A percentile compares a stretch with the other conserved stretches of the same genome.
These are phyloP conservation scores for Marisa cornuarietis DNA, from an alignment of 1,140 invertebrate genomes.

Conservation along the genomic window DNA sequence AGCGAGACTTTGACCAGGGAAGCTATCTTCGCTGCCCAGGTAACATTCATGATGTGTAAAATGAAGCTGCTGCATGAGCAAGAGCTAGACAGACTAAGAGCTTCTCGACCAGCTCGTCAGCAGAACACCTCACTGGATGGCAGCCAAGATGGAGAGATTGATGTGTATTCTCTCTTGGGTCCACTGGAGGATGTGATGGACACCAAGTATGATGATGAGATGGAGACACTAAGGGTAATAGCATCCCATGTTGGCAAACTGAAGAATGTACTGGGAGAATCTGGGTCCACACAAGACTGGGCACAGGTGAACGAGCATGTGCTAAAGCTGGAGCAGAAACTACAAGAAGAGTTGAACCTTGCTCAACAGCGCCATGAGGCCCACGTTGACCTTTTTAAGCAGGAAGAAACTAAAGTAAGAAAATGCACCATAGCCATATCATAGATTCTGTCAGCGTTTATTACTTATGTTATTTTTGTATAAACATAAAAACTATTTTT, in stretches of 20 bases:
- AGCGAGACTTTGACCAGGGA: conserved; percentile 48
- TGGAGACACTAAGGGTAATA: conserved; percentile 52
- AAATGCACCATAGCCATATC: not conserved
- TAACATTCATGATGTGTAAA: conserved; percentile 57
- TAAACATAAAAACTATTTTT: no score
- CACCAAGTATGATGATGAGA: conserved; percentile 57
- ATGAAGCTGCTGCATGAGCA: conserved; percentile 50
- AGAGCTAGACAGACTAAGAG: conserved; percentile 48
- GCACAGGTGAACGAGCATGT: conserved; percentile 45
- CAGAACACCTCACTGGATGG: conserved; percentile 39
- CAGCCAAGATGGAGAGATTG: conserved; percentile 42
- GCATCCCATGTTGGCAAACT: conserved; percentile 46
- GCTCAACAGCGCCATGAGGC: conserved; percentile 54
- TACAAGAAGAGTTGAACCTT: conserved; percentile 51
- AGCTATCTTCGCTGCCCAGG: conserved; percentile 52
- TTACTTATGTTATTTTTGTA: no score
- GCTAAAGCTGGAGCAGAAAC: conserved; percentile 47
- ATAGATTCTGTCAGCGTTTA: no score
- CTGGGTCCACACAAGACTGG: conserved; percentile 28
- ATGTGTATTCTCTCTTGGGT: conserved; percentile 40
- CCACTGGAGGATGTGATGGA: conserved; percentile 58
- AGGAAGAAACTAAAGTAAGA: conserved; percentile 38
- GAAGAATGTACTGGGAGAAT: conserved; percentile 26
- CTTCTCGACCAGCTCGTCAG: conserved; percentile 34
- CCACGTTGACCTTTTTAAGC: conserved; percentile 52